Evolutionary conservation across 2,888 invertebrate genomes (phyloP).

Genomic region (Monoplex corrugatus): DNA sequence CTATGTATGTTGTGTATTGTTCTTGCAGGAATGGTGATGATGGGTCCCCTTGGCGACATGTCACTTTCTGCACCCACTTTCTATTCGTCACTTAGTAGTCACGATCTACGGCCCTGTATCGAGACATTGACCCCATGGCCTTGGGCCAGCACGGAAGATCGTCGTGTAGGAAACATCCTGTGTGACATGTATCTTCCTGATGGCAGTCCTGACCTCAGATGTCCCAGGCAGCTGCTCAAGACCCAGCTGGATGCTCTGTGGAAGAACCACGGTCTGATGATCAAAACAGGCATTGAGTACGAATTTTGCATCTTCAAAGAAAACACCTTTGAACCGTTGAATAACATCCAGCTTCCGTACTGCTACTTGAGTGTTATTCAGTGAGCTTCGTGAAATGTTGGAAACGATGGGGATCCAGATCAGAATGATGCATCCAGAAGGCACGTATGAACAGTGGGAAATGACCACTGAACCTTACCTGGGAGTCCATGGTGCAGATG

Average conservation of each 20-base stretch:
- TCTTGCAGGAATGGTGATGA: background rate
- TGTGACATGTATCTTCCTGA: slow-evolving; percentile 37
- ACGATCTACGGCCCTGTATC: slow-evolving; percentile 9
- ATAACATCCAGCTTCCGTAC: background rate
- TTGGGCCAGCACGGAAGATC: slow-evolving; percentile 3
- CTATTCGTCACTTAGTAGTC: background rate
- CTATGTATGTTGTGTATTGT: too few relatives aligned
- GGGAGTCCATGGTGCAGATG: slow-evolving; percentile 29
- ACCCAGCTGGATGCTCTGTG: background rate
- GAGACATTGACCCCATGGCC: slow-evolving; percentile 34
- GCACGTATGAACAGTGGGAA: slow-evolving; percentile 30
- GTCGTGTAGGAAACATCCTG: background rate
- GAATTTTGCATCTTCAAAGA: slow-evolving; percentile 38
- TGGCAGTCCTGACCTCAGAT: background rate
- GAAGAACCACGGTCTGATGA: slow-evolving; percentile 10
- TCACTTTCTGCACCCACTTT: too few relatives aligned
- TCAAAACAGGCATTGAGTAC: slow-evolving; percentile 37
- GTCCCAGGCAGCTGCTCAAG: slow-evolving; percentile 37
- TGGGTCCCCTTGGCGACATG: background rate
- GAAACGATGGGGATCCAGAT: background rate
- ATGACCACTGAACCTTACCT: slow-evolving; percentile 13
- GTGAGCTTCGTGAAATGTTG: background rate
- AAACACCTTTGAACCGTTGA: slow-evolving; percentile 23
- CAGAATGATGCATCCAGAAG: background rate
- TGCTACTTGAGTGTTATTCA: slow-evolving; percentile 2